Base-by-base conservation (phyloP, 2,113 vertebrate species). In the Oryctolagus cuniculus region DNA sequence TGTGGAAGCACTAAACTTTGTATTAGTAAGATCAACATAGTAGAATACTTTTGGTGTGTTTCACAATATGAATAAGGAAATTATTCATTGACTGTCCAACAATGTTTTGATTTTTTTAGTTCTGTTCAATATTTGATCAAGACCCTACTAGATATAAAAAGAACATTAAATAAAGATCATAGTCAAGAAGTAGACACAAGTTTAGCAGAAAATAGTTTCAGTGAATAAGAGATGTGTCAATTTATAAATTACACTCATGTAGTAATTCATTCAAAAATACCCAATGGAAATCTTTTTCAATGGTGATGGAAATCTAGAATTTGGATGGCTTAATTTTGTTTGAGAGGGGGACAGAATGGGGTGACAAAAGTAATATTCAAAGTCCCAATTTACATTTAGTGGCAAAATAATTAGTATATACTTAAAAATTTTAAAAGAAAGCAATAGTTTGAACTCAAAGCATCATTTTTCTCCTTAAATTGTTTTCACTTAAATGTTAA, bases 401-500 rank as follows among this genome's bases (percentile, higher is more conserved):
- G 38, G 75, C 38, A 85, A 94, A 96, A 92, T 80, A 72, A 92
- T 78, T 63, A 66, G 63, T 82, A 17, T 81, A 95, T 95, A 72
- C 82, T 89, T 70, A 94, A 91, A 93, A 91, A 38, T 29, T 77
- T 85, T 53, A 49, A 75, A 95, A 92, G 67, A 90, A 96, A 96
- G 53, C 51, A 88, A 90, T 81, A 72, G 84, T 93, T 94, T 94
- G 90, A 93, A 87, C 84, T 95, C 27, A 93, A 95, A 95, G 87
- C 83, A 79, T 90, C 90, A 91, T 95, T 97, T 93, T 96, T 49
- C 34, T 90, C 58, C 72, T 89, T 78, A 96, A 96, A 96, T 93
- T 96, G 91, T 91, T 97, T 97, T 97, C 93, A 93, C 91, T 96
- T 96, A 94, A 92, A 97, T 94, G 92, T 96, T 96, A 97, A 97